Evolutionary conservation across 2,888 invertebrate genomes (phyloP).

Genomic region (Zele albiditarsus): DNA sequence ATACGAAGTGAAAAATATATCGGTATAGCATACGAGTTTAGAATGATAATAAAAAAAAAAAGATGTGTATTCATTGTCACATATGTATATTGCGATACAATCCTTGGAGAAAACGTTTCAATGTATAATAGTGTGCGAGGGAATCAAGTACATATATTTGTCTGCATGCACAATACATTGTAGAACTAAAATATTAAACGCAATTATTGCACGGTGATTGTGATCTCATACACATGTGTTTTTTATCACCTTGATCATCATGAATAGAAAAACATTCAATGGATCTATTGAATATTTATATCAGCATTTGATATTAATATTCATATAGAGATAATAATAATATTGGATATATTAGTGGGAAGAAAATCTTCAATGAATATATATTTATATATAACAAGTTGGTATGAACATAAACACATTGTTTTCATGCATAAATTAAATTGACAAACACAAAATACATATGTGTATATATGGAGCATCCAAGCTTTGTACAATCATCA

Average conservation of each 20-base stretch:
- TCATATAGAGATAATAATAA: neutral
- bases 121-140: too few relatives aligned
- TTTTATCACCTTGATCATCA: neutral
- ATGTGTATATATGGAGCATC: neutral
- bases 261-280: neutral
- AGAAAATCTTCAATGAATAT: neutral
- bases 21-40: neutral
- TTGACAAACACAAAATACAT: neutral
- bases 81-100: neutral
- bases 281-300: neutral
- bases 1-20: neutral
- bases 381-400: neutral
- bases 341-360: neutral
- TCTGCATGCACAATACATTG: neutral
- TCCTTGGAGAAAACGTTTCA: neutral
- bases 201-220: neutral
- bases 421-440: neutral
- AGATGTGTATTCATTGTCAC: neutral
- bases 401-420: neutral
- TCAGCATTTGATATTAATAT: neutral
- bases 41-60: neutral
- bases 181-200: neutral
- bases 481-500: neutral
- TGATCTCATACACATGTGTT: neutral
- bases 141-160: neutral